These are phyloP conservation scores for Sinohyriopsis cumingii DNA, from an alignment of 2,888 invertebrate genomes.

Conservation along the genomic window DNA sequence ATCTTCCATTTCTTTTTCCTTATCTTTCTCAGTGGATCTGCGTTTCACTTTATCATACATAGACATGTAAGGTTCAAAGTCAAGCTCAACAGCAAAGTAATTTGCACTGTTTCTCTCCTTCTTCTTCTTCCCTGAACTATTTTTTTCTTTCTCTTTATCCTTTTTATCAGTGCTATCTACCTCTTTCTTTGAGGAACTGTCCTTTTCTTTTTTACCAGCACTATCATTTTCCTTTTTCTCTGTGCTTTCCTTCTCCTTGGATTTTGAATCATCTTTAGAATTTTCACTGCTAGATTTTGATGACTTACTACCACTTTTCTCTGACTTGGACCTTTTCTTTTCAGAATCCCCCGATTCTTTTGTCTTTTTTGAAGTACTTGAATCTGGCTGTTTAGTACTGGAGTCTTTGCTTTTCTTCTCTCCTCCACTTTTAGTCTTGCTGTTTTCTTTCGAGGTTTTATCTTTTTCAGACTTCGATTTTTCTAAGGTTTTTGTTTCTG, in stretches of 20 bases:
- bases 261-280: conserved; percentile 24
- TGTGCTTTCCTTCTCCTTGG: conserved; percentile 24
- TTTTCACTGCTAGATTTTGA: conserved; percentile 12
- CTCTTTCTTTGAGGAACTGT: conserved; percentile 15
- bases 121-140: conserved; percentile 26
- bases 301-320: conserved; percentile 11
- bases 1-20: conserved; percentile 69
- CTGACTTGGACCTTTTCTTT: conserved; percentile 15
- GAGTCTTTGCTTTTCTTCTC: conserved; percentile 20
- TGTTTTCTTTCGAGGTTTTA: conserved; percentile 29
- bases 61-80: conserved; percentile 87
- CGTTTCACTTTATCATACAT: conserved; percentile 90
- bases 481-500: conserved; percentile 26
- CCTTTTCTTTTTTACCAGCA: conserved; percentile 29
- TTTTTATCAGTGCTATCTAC: conserved; percentile 26
- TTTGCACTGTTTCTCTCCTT: no score
- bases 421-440: conserved; percentile 22
- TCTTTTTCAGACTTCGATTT: conserved; percentile 37
- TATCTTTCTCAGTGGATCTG: conserved; percentile 58
- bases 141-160: conserved; percentile 35
- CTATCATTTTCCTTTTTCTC: conserved; percentile 27
- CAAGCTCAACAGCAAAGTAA: conserved; percentile 26
- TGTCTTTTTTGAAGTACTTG: conserved; percentile 5
- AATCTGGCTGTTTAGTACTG: conserved; percentile 5
- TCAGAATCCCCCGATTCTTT: conserved; percentile 8